Conservation (phyloP, 1,140 invertebrate genomes). For the Pseudomyrmex concolor region DNA sequence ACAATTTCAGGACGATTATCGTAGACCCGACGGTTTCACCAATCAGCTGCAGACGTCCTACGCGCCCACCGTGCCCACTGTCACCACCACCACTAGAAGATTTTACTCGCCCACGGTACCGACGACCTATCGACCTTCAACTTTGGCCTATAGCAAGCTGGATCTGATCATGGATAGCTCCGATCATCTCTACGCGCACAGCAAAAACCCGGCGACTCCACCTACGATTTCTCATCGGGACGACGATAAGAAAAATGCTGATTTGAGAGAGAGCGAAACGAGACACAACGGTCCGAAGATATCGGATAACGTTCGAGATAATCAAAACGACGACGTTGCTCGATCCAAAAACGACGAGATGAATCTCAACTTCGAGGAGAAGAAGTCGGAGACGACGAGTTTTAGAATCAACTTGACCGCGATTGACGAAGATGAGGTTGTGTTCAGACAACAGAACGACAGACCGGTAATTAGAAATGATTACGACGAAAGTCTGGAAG, state of each 20-base stretch:
- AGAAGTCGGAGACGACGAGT: slow-evolving; percentile 6
- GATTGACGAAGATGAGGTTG: slow-evolving; percentile 26
- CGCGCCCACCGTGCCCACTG: slow-evolving; percentile 81
- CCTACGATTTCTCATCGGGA: slow-evolving; percentile 16
- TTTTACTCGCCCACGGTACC: slow-evolving; percentile 82
- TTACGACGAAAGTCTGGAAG: slow-evolving; percentile 62
- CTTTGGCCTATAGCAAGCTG: slow-evolving; percentile 70
- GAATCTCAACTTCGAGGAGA: not conserved
- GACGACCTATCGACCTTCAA: slow-evolving; percentile 75
- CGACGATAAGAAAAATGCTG: not conserved
- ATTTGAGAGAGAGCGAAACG: slow-evolving; percentile 13
- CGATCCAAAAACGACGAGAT: not conserved
- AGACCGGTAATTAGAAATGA: slow-evolving; percentile 12
- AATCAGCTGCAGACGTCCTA: slow-evolving; percentile 78
- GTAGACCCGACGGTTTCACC: slow-evolving; percentile 62
- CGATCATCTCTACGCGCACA: slow-evolving; percentile 75
- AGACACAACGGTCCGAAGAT: not conserved
- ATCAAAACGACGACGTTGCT: not conserved
- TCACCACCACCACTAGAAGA: slow-evolving; percentile 79
- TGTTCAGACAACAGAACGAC: slow-evolving; percentile 22
- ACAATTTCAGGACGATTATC: slow-evolving; percentile 46
- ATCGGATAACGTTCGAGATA: not conserved
- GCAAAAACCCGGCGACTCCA: slow-evolving; percentile 50
- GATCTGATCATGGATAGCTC: slow-evolving; percentile 78
- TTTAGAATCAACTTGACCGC: slow-evolving; percentile 39